A percentile compares a stretch with the other conserved stretches of the same genome.
Evolutionary conservation across 2,113 vertebrate genomes (phyloP).

Genomic region (Neotoma lepida): DNA sequence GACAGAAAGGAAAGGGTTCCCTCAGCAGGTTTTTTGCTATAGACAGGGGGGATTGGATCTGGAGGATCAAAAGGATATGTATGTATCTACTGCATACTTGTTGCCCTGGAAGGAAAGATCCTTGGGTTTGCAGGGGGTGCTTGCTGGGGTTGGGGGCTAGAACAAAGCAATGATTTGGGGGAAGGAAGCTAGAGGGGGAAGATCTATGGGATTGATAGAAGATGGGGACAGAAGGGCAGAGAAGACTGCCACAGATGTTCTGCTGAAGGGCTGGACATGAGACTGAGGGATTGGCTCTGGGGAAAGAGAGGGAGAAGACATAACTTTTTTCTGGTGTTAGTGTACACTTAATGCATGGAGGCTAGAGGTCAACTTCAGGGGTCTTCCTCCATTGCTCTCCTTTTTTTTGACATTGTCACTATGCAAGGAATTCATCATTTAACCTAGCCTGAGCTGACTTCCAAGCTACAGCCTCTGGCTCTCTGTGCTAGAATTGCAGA

Average conservation of each 20-base stretch:
- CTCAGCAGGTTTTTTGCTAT: not conserved
- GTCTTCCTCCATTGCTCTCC: not conserved
- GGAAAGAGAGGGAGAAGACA: not conserved
- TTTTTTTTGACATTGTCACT: not conserved
- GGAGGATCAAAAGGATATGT: not conserved
- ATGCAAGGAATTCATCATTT: not conserved
- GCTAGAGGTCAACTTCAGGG: not conserved
- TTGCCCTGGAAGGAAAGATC: not conserved
- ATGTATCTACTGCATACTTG: not conserved
- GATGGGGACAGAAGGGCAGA: too few species aligned
- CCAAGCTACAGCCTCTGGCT: not conserved
- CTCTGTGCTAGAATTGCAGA: not conserved
- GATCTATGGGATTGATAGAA: not conserved
- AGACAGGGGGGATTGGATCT: not conserved
- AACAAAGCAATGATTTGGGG: not conserved
- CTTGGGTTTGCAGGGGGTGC: not conserved
- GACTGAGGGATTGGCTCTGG: not conserved
- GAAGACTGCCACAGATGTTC: not conserved
- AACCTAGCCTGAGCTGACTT: not conserved
- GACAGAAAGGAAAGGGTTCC: not conserved
- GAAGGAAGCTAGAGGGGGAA: not conserved
- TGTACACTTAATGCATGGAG: not conserved
- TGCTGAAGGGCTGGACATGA: not conserved
- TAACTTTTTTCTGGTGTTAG: not conserved
- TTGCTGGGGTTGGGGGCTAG: not conserved